phyloP scores from a whole-genome alignment of 2,113 vertebrate species.

The Oplegnathus fasciatus region DNA sequence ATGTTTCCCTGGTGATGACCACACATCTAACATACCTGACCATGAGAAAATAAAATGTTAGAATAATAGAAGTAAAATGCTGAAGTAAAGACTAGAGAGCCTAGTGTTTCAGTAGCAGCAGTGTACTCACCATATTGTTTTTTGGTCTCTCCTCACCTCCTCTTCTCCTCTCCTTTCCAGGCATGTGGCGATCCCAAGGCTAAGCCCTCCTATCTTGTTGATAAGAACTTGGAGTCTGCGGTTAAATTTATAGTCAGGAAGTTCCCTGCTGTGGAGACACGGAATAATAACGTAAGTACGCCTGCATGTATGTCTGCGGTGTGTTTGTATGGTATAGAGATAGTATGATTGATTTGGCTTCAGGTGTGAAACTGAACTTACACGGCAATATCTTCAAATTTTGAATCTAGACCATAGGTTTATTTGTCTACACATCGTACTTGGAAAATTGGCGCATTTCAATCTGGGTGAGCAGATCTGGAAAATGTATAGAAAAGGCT shows the following conservation, averaged over 20 bases:
- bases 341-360: not conserved
- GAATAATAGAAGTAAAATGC: not conserved
- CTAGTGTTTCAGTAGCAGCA: slow-evolving; percentile 7
- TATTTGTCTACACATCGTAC: not conserved
- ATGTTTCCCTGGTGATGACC: slow-evolving; percentile 36
- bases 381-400: too few species aligned
- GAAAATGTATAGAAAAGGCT: not conserved
- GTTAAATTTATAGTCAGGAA: slow-evolving; percentile 99
- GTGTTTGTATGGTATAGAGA: not conserved
- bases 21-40: slow-evolving; percentile 47
- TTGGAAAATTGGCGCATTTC: not conserved
- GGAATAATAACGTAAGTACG: slow-evolving; percentile 97
- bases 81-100: not conserved
- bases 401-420: not conserved
- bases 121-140: slow-evolving; percentile 4
- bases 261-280: slow-evolving; percentile 97
- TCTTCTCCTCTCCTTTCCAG: slow-evolving; percentile 65
- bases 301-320: not conserved
- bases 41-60: slow-evolving; percentile 5
- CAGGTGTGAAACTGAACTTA: not conserved
- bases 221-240: slow-evolving; percentile 98
- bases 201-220: slow-evolving; percentile 98
- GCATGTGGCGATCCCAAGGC: slow-evolving; percentile 99
- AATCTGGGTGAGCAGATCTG: not conserved
- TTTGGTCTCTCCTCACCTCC: slow-evolving; percentile 31